Percentiles rank a stretch among this genome's conserved stretches.
These are phyloP conservation scores for Tinea trinotella DNA, from an alignment of 2,888 invertebrate genomes.

Conservation along the genomic window DNA sequence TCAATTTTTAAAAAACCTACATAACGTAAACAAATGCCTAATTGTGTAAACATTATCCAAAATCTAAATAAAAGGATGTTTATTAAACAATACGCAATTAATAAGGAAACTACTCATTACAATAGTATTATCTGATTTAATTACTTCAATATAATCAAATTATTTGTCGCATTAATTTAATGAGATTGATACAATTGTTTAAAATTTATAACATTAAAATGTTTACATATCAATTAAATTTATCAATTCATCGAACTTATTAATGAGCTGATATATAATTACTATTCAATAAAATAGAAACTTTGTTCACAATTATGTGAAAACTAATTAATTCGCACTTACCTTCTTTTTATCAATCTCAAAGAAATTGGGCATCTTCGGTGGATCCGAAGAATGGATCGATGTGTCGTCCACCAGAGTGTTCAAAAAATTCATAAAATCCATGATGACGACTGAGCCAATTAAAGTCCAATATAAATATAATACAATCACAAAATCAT, in stretches of 20 bases:
- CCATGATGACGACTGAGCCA: conserved; percentile 39
- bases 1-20: too few relatives aligned
- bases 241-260: not conserved
- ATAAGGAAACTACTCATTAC: too few relatives aligned
- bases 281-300: not conserved
- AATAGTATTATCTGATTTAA: too few relatives aligned
- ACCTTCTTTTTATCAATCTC: conserved; percentile 66
- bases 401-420: conserved; percentile 52
- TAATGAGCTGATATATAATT: not conserved
- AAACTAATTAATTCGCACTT: conserved; percentile 13
- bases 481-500: conserved; percentile 5
- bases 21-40: too few relatives aligned
- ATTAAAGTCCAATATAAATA: conserved; percentile 23
- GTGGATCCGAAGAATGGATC: conserved; percentile 40
- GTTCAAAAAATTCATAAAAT: conserved; percentile 59
- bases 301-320: not conserved
- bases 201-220: not conserved
- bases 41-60: too few relatives aligned
- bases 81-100: too few relatives aligned
- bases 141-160: not conserved
- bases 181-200: conserved; percentile 7
- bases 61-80: too few relatives aligned
- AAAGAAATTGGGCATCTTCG: conserved; percentile 61
- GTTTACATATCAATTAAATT: conserved; percentile 2
- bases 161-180: not conserved